Evolutionary conservation across 2,113 vertebrate genomes (phyloP).

Genomic region (Ochotona curzoniae): DNA sequence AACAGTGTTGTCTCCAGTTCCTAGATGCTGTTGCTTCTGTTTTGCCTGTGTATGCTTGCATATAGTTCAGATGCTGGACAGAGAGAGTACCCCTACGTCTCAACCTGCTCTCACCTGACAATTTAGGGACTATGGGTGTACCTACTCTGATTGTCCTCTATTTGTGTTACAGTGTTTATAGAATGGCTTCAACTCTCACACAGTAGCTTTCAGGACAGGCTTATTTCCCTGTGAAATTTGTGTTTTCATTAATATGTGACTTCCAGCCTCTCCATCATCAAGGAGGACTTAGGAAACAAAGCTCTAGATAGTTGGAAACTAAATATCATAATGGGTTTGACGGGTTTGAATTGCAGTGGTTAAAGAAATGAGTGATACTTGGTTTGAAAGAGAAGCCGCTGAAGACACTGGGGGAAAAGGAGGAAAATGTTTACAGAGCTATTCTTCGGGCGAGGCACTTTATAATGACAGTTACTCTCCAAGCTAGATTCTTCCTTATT

Average conservation of each 20-base stretch:
- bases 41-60: not conserved
- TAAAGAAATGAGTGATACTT: not conserved
- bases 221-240: not conserved
- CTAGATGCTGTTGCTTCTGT: not conserved
- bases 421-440: not conserved
- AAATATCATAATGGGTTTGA: not conserved
- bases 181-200: not conserved
- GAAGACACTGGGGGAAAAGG: not conserved
- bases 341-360: not conserved
- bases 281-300: not conserved
- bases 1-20: not conserved
- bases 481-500: not conserved
- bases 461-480: not conserved
- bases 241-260: not conserved
- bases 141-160: not conserved
- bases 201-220: not conserved
- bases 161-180: not conserved
- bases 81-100: not conserved
- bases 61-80: not conserved
- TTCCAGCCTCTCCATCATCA: not conserved
- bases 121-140: not conserved
- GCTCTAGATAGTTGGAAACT: not conserved
- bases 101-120: not conserved
- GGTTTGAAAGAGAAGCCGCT: not conserved
- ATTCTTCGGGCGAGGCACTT: not conserved